Percentiles rank a stretch among this genome's conserved stretches.
Evolutionary conservation across 2,888 invertebrate genomes (phyloP).

Genomic region (Cybosia mesomella): DNA sequence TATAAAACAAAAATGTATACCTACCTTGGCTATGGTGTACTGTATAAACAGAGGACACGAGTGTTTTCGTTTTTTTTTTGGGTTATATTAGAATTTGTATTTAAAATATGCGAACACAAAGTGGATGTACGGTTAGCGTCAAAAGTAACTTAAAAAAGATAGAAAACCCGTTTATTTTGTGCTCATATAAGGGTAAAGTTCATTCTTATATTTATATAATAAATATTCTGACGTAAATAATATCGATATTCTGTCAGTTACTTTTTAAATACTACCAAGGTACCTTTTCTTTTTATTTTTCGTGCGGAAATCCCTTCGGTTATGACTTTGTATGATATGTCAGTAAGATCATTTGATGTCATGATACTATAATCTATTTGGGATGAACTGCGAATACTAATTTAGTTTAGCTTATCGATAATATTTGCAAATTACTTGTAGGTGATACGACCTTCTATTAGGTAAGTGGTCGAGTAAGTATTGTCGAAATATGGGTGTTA

Average conservation of each 20-base stretch:
- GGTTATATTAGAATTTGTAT: background rate
- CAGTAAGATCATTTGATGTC: background rate
- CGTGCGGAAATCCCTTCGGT: background rate
- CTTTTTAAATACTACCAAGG: too few species aligned
- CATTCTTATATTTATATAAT: too few species aligned
- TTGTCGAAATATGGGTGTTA: too few species aligned
- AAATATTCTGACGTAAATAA: too few species aligned
- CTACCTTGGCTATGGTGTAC: conserved; percentile 23
- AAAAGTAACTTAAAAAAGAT: too few species aligned
- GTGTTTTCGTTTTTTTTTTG: background rate
- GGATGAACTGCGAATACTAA: background rate
- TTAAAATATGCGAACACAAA: background rate
- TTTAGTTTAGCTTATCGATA: background rate
- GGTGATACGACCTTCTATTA: background rate
- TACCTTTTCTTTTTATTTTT: too few species aligned
- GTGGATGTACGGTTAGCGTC: too few species aligned
- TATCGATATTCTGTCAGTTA: too few species aligned
- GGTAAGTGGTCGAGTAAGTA: too few species aligned
- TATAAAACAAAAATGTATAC: conserved; percentile 34
- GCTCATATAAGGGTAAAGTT: too few species aligned
- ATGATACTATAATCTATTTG: background rate
- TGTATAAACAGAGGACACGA: background rate
- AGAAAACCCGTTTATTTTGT: too few species aligned
- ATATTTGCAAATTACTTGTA: background rate
- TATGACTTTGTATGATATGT: background rate